Conservation (phyloP, 2,113 vertebrate species). For the Dipodomys ordii region DNA sequence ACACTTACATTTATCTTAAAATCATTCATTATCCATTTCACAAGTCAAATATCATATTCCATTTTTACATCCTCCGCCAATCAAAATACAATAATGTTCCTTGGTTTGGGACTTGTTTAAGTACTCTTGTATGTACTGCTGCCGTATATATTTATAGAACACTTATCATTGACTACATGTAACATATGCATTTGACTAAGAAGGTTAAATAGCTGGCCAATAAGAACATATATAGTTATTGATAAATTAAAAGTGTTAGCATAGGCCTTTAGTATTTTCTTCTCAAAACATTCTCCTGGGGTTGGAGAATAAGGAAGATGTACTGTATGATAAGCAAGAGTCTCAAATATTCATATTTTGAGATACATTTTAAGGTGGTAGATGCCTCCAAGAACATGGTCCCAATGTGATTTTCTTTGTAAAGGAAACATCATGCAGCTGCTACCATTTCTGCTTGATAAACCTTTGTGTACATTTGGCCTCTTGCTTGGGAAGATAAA, state of each 20-base stretch:
- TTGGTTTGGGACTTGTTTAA: slow-evolving; percentile 8
- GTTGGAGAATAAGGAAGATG: neutral
- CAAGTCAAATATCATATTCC: no score
- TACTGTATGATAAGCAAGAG: neutral
- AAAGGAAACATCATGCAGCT: slow-evolving; percentile 21
- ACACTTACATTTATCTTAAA: no score
- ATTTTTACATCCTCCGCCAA: no score
- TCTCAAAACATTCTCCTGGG: neutral
- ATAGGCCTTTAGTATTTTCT: neutral
- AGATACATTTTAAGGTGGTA: slow-evolving; percentile 44
- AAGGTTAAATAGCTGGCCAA: neutral
- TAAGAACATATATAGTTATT: neutral
- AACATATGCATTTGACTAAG: slow-evolving; percentile 8
- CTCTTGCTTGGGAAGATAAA: slow-evolving; percentile 70
- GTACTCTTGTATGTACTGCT: neutral
- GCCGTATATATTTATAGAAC: neutral
- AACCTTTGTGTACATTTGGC: slow-evolving; percentile 63
- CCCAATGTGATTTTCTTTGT: slow-evolving; percentile 39
- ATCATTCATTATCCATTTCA: no score
- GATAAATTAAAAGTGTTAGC: neutral
- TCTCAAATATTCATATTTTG: neutral
- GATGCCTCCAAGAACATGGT: neutral
- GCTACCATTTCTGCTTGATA: slow-evolving; percentile 56
- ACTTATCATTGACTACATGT: neutral
- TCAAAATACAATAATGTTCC: neutral